These are phyloP conservation scores for Cecropterus lyciades DNA, from an alignment of 1,140 invertebrate species.

Conservation along the genomic window DNA sequence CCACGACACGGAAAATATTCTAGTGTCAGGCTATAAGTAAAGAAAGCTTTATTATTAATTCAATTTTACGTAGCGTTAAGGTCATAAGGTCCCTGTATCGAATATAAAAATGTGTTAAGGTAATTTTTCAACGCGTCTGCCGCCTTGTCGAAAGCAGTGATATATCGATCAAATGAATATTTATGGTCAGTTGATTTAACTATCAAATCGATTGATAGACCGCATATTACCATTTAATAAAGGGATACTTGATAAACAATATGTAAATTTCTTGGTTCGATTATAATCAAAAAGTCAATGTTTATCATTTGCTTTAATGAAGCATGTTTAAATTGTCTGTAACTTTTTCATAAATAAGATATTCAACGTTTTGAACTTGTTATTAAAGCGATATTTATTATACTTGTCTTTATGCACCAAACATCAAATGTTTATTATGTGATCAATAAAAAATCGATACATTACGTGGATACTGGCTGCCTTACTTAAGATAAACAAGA, in stretches of 20 bases:
- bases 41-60: too few species aligned
- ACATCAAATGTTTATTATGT: too few species aligned
- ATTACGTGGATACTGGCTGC: too few species aligned
- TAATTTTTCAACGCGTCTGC: slow-evolving; percentile 5
- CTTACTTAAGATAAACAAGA: too few species aligned
- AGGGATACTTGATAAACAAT: slow-evolving; percentile 1
- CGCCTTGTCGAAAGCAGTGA: not conserved
- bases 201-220: slow-evolving; percentile 7
- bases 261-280: slow-evolving; percentile 3
- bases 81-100: not conserved
- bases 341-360: not conserved
- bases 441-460: too few species aligned
- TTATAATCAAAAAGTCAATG: not conserved
- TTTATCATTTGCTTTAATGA: not conserved
- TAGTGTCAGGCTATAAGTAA: too few species aligned
- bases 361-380: too few species aligned
- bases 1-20: too few species aligned
- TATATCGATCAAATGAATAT: slow-evolving; percentile 21
- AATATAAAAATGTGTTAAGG: slow-evolving; percentile 10
- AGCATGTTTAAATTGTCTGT: not conserved
- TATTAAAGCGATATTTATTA: too few species aligned
- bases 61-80: not conserved
- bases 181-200: slow-evolving; percentile 6
- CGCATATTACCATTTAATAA: slow-evolving; percentile 9
- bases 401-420: too few species aligned